Conservation (phyloP, 2,797 vertebrate genomes). For the Cyprinodon diabolis region DNA sequence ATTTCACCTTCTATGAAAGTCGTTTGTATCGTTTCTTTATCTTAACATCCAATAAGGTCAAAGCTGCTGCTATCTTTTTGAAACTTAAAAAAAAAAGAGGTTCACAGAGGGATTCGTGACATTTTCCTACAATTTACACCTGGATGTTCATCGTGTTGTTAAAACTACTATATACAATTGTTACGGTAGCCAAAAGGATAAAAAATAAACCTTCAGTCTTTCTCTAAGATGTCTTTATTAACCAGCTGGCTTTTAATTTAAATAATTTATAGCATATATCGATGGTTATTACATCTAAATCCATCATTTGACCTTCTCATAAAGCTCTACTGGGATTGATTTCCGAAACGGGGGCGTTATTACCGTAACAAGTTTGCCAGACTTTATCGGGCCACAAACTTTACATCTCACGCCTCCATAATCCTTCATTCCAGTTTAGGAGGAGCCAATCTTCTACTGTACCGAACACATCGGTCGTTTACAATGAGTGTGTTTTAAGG, state of each 20-base stretch:
- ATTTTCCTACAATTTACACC: constrained; percentile 16
- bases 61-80: constrained; percentile 33
- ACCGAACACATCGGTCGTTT: background rate
- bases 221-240: constrained; percentile 15
- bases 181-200: constrained; percentile 27
- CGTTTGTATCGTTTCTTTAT: constrained; percentile 19
- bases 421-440: constrained; percentile 4
- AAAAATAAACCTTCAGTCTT: constrained; percentile 24
- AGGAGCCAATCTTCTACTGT: constrained; percentile 2
- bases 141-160: constrained; percentile 15
- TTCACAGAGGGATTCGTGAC: background rate
- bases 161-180: constrained; percentile 49
- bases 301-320: constrained; percentile 29
- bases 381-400: background rate
- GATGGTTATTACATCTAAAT: constrained; percentile 48
- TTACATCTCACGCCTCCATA: background rate
- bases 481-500: background rate
- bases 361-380: constrained; percentile 7
- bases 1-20: constrained; percentile 27
- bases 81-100: constrained; percentile 11
- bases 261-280: constrained; percentile 75
- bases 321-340: constrained; percentile 32
- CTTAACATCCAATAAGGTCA: constrained; percentile 59
- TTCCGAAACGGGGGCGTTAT: constrained; percentile 5
- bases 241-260: constrained; percentile 57